Evolutionary conservation across 2,113 vertebrate genomes (phyloP).

Genomic region (Xiphias gladius): DNA sequence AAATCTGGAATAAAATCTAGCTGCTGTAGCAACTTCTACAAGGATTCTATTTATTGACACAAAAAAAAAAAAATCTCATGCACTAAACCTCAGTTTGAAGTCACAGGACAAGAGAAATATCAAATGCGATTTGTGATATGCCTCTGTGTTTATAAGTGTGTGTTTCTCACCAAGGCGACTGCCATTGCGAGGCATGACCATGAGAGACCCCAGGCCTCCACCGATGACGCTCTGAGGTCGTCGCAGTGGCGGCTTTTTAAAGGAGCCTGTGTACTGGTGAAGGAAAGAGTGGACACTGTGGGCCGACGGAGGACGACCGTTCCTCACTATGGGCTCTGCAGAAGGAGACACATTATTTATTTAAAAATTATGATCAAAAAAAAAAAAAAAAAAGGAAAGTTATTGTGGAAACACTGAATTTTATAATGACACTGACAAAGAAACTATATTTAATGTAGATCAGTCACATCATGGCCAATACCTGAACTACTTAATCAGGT

Average conservation of each 20-base stretch:
- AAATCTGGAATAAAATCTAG: not conserved
- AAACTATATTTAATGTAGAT: not conserved
- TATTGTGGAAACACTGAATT: no score
- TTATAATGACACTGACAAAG: not conserved
- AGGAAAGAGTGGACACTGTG: conserved; percentile 98
- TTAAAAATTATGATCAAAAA: not conserved
- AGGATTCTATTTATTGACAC: not conserved
- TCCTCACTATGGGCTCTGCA: conserved; percentile 96
- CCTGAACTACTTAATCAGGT: not conserved
- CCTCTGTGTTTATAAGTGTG: not conserved
- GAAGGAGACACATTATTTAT: conserved; percentile 39
- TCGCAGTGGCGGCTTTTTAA: conserved; percentile 94
- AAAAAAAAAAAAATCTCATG: not conserved
- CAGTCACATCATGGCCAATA: no score
- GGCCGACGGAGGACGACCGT: conserved; percentile 93
- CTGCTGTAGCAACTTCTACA: not conserved
- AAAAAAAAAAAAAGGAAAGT: no score
- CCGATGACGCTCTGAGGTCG: conserved; percentile 96
- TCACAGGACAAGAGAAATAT: not conserved
- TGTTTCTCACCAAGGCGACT: conserved; percentile 93
- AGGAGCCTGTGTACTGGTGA: conserved; percentile 95
- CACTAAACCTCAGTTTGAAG: not conserved
- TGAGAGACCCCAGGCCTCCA: conserved; percentile 94
- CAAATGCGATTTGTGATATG: not conserved
- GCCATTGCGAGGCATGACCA: conserved; percentile 95